Base-by-base conservation (phyloP, 2,797 vertebrate species). In the Manis pentadactyla region DNA sequence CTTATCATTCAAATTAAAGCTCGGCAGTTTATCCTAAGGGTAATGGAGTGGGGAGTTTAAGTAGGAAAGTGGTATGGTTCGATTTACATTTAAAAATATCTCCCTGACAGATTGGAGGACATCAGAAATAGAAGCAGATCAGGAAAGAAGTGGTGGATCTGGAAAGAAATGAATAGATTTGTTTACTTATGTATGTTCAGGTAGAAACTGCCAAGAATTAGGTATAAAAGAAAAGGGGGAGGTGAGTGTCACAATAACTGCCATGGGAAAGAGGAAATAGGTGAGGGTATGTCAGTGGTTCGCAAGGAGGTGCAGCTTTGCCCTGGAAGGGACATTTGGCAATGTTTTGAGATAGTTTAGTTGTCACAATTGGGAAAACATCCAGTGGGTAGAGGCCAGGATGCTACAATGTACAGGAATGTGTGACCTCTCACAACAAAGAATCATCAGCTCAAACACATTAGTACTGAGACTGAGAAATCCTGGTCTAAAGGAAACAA, bases 81-180 rank as follows among this genome's bases (percentile, higher is more conserved):
- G 46, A 77, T n/a, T 78, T 74, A 69, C 17, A 88, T 51, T 94
- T 55, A 42, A 84, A 96, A 97, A 57, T 1, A 49, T 68, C 31
- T 63, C 34, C 83, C 59, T 75, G 10, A 68, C 84, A 84, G 34
- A 79, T 0, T 83, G 25, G 29, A 81, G 15, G 11, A 8, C 51
- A 93, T 39, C 13, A 57, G 82, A 49, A 91, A 89, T 4, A 63
- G 78, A 90, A 75, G 78, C 23, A 49, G 19, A 71, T 64, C 10
- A 69, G 46, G 11, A 17, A 6, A 68, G 46, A 34, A 51, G 15
- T 68, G 78, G 23, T 34, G 21, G 55, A 13, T 71, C 4, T 15
- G 29, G 25, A 88, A 21, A 85, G 59, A 81, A 91, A 39, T 34
- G 61, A 77, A 91, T 8, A 46, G 11, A 85, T 55, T 85, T 29